phyloP scores from a whole-genome alignment of 1,140 invertebrate genomes.

The Sipha flava region DNA sequence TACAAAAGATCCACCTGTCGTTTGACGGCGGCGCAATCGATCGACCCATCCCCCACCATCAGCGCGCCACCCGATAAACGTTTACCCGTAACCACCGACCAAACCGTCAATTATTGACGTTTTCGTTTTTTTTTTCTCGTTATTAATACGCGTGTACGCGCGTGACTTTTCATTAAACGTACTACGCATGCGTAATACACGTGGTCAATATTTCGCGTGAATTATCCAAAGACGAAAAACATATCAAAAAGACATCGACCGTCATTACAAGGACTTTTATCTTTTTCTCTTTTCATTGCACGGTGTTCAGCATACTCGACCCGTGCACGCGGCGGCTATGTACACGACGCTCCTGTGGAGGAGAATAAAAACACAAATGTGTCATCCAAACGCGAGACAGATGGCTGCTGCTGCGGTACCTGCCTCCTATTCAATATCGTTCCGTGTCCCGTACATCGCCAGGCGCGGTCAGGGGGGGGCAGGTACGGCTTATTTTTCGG shows the following conservation, averaged over 20 bases:
- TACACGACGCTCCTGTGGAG: not conserved
- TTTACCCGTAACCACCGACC: not conserved
- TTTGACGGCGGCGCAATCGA: not conserved
- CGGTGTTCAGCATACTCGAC: no score
- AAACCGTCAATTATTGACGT: not conserved
- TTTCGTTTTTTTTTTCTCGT: not conserved
- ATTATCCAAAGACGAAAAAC: not conserved
- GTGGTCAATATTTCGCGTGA: no score
- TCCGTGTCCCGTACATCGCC: not conserved
- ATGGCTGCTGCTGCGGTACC: no score
- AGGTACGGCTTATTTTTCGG: no score
- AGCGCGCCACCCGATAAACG: not conserved
- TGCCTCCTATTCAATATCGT: constrained; percentile 8
- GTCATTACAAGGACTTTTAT: not conserved
- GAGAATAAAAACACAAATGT: not conserved
- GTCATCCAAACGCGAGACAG: not conserved
- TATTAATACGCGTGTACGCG: not conserved
- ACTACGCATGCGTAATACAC: no score
- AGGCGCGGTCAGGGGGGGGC: no score
- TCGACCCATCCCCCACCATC: not conserved
- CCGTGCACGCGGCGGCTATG: no score
- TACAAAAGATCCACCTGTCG: not conserved
- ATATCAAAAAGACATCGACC: not conserved
- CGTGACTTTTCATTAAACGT: no score
- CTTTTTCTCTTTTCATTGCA: not conserved